phyloP scores from a whole-genome alignment of 2,113 vertebrate genomes.

The Sinocyclocheilus anshuiensis region DNA sequence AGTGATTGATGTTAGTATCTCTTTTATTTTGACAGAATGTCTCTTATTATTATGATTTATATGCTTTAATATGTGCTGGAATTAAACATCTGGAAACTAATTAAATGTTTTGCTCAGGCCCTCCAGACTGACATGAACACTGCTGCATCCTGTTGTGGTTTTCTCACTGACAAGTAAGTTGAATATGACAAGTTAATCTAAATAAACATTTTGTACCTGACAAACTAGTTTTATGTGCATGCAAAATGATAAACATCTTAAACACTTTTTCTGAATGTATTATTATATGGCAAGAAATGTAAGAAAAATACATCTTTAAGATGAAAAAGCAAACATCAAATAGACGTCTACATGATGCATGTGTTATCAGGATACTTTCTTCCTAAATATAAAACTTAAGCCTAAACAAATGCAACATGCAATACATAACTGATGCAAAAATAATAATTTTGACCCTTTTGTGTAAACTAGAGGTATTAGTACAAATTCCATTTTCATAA shows the following conservation, averaged over 20 bases:
- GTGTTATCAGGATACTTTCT: background rate
- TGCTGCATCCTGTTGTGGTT: conserved; percentile 51
- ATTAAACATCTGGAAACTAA: background rate
- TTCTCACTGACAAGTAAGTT: conserved; percentile 67
- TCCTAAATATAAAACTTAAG: background rate
- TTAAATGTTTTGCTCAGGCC: conserved; percentile 53
- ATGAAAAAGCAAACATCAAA: background rate
- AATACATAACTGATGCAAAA: background rate
- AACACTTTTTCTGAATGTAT: background rate
- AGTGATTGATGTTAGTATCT: background rate
- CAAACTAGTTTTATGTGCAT: background rate
- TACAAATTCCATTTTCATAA: background rate
- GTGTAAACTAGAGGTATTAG: background rate
- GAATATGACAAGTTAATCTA: background rate
- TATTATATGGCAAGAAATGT: background rate
- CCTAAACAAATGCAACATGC: background rate
- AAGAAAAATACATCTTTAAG: background rate
- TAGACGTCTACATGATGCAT: background rate
- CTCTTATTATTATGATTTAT: background rate
- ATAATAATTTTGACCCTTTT: background rate
- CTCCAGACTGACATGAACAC: conserved; percentile 71
- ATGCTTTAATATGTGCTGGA: background rate
- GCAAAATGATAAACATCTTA: background rate
- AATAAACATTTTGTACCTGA: background rate
- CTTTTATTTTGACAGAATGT: background rate